phyloP scores from a whole-genome alignment of 23 tunicate species.

The Clavelina lepadiformis region DNA sequence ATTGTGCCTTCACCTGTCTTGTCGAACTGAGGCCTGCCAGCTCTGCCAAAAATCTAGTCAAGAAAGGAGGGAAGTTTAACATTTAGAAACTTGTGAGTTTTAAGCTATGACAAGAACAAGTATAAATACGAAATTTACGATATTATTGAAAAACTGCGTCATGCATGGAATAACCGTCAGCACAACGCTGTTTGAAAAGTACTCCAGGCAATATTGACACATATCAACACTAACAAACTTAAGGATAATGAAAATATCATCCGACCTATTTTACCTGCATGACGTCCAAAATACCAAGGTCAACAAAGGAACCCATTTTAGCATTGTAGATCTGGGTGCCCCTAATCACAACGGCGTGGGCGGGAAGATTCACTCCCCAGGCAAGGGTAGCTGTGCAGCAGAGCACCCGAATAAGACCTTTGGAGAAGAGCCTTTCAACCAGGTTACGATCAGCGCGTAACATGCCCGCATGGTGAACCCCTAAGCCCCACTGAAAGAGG shows the following conservation, averaged over 20 bases:
- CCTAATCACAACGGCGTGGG: conserved; percentile 94
- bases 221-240: no score
- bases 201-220: no score
- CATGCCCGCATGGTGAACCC: conserved; percentile 98
- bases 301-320: conserved; percentile 79
- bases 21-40: conserved; percentile 98
- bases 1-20: conserved; percentile 98
- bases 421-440: conserved; percentile 70
- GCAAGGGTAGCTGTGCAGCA: conserved; percentile 99
- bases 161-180: no score
- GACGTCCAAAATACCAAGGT: conserved; percentile 79
- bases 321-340: conserved; percentile 86
- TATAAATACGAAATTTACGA: not conserved
- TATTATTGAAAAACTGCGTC: no score
- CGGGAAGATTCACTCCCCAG: conserved; percentile 99
- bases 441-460: conserved; percentile 67
- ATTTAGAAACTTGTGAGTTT: not conserved
- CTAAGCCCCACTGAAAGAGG: conserved; percentile 64
- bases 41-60: conserved; percentile 93
- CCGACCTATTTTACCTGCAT: conserved; percentile 51
- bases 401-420: conserved; percentile 75
- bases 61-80: not conserved
- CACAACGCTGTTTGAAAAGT: no score
- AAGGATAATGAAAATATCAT: not conserved
- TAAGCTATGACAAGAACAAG: not conserved